phyloP scores from a whole-genome alignment of 2,888 invertebrate genomes.

The Apamea monoglypha region DNA sequence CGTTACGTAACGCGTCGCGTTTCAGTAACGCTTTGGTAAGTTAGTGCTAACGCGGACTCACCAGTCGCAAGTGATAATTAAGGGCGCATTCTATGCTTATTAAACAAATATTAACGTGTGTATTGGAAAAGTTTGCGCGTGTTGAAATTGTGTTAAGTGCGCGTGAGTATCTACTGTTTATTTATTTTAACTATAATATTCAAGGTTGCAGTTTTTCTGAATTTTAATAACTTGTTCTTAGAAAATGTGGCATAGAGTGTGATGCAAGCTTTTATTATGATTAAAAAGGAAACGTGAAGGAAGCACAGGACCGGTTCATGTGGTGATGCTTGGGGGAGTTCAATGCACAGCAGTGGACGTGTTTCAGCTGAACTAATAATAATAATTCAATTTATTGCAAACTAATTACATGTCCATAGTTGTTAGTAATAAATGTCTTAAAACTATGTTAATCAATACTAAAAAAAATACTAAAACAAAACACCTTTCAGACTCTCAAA shows the following conservation, averaged over 20 bases:
- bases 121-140: slow-evolving; percentile 27
- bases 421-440: no score
- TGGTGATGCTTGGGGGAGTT: background rate
- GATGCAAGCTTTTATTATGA: background rate
- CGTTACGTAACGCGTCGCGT: slow-evolving; percentile 57
- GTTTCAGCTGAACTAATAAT: background rate
- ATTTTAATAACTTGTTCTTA: background rate
- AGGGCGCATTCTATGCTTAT: slow-evolving; percentile 31
- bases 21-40: slow-evolving; percentile 54
- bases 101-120: slow-evolving; percentile 17
- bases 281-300: background rate
- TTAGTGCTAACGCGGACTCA: slow-evolving; percentile 59
- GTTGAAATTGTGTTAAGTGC: slow-evolving; percentile 30
- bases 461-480: no score
- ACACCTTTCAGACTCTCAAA: no score
- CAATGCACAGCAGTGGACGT: background rate
- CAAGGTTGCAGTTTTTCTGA: slow-evolving; percentile 10
- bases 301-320: background rate
- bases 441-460: no score
- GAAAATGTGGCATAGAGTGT: background rate
- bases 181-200: slow-evolving; percentile 10
- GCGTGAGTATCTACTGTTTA: slow-evolving; percentile 20
- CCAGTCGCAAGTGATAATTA: slow-evolving; percentile 50
- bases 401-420: no score
- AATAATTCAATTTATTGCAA: no score